Evolutionary conservation across 2,888 invertebrate genomes (phyloP), one percentile per base, ranked within the genome.

Genomic region (Branchellion lobata): DNA sequence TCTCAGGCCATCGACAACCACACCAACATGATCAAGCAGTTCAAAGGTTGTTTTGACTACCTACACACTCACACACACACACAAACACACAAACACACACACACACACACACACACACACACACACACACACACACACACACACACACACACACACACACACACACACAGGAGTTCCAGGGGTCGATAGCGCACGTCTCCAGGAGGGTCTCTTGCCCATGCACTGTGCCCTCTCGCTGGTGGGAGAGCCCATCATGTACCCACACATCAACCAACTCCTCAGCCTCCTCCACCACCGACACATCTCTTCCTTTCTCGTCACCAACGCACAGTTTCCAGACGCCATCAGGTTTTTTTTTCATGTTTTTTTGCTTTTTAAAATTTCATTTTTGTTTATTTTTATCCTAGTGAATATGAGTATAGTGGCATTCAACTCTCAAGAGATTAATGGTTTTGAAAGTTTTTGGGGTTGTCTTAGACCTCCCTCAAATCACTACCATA

Each of bases 241-340:
- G 2, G 90, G 90, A 8, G 90, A 90, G 83, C 90, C 90, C 0
- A 91, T 90, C 81, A 90, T 90, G 90, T 90, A 91, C 85, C 90
- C 90, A 21, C 88, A 90, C 84, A 91, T 90, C 80, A 90, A 90
- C 85, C 85, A 85, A 78, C 88, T 90, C 82, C 85, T 90, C 5
- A 82, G 85, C 14, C 84, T 90, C 71, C 86, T 90, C 2, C 90
- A 90, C 84, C 81, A 84, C 0, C 87, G 88, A 83, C 83, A 85
- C 11, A 90, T 90, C 79, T 91, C 90, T 5, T 87, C 90, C 8
- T 90, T 91, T 85, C 85, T 90, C 3, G 90, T 90, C 29, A 90
- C 90, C 18, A 90, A 90, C 85, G 90, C 90, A 69, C 90, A 90
- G 85, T 90, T 90, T 84, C 90, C 90, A 1, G 90, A 90, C 57